phyloP scores from a whole-genome alignment of 2,113 vertebrate species.

The Tautogolabrus adspersus region DNA sequence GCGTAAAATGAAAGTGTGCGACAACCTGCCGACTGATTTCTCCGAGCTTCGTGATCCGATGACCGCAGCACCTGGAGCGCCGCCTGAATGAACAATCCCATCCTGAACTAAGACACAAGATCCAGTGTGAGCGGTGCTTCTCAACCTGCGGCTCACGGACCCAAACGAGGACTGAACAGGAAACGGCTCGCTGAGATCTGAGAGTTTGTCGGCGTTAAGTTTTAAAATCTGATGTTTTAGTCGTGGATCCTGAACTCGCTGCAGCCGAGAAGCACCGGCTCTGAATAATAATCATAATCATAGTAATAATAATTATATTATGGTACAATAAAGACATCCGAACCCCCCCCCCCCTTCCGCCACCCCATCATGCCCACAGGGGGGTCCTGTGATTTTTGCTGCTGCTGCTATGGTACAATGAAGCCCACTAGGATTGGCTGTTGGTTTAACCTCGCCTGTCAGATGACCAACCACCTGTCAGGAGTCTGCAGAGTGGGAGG shows the following conservation, averaged over 20 bases:
- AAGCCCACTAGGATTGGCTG: conserved; percentile 39
- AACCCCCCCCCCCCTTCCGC: conserved; percentile 5
- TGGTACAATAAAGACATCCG: conserved; percentile 67
- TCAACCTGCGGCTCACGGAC: conserved; percentile 19
- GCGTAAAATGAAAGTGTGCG: too few species aligned
- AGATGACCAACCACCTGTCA: conserved; percentile 7
- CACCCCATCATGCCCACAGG: not conserved
- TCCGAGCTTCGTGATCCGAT: not conserved
- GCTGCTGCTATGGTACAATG: conserved; percentile 64
- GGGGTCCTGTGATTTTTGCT: conserved; percentile 52
- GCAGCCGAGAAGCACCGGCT: conserved; percentile 53
- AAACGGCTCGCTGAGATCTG: not conserved
- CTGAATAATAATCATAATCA: conserved; percentile 46
- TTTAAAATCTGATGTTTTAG: conserved; percentile 5
- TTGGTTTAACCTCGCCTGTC: conserved; percentile 1
- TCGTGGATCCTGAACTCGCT: conserved; percentile 7
- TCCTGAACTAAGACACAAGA: conserved; percentile 64
- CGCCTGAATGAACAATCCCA: conserved; percentile 53
- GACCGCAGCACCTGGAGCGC: not conserved
- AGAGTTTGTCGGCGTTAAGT: not conserved
- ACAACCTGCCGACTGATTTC: too few species aligned
- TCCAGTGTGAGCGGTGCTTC: conserved; percentile 50
- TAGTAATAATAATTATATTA: conserved; percentile 60
- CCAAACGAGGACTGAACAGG: not conserved
- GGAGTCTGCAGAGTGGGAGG: conserved; percentile 43